Percentiles rank a stretch among this genome's conserved stretches.
These are phyloP conservation scores for Ophion obscuratus DNA, from an alignment of 2,888 invertebrate genomes.

Conservation along the genomic window DNA sequence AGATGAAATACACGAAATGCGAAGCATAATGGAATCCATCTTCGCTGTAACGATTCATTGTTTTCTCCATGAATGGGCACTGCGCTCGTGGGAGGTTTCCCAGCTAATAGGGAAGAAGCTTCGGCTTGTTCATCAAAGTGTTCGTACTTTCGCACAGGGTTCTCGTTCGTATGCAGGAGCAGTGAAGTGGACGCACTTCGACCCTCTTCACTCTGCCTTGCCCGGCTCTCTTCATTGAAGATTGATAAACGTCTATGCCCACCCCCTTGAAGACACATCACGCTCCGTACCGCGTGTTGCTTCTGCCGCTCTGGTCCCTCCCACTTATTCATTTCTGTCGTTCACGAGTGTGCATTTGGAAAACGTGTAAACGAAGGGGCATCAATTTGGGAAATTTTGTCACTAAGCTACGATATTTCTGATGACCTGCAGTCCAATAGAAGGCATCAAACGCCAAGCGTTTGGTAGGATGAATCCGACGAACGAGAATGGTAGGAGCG, in stretches of 20 bases:
- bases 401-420: not conserved
- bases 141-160: not conserved
- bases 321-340: slow-evolving; percentile 10
- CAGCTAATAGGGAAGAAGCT: not conserved
- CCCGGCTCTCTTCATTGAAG: slow-evolving; percentile 40
- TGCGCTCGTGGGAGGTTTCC: slow-evolving; percentile 2
- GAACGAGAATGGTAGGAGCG: too few relatives aligned
- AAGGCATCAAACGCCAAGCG: too few relatives aligned
- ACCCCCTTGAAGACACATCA: slow-evolving; percentile 27
- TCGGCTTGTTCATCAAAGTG: not conserved
- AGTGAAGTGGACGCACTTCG: slow-evolving; percentile 33
- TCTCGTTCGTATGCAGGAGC: not conserved
- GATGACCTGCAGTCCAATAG: too few relatives aligned
- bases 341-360: slow-evolving; percentile 32
- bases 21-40: not conserved
- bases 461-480: too few relatives aligned
- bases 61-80: not conserved
- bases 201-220: slow-evolving; percentile 4
- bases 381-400: not conserved
- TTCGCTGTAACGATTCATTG: not conserved
- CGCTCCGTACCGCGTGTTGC: too few relatives aligned
- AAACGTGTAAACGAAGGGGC: slow-evolving; percentile 7
- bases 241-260: slow-evolving; percentile 45
- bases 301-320: not conserved
- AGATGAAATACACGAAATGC: not conserved